A percentile compares a stretch with the other conserved stretches of the same genome.
Conservation (phyloP, 2,113 vertebrate species). For the Melierax canorus region DNA sequence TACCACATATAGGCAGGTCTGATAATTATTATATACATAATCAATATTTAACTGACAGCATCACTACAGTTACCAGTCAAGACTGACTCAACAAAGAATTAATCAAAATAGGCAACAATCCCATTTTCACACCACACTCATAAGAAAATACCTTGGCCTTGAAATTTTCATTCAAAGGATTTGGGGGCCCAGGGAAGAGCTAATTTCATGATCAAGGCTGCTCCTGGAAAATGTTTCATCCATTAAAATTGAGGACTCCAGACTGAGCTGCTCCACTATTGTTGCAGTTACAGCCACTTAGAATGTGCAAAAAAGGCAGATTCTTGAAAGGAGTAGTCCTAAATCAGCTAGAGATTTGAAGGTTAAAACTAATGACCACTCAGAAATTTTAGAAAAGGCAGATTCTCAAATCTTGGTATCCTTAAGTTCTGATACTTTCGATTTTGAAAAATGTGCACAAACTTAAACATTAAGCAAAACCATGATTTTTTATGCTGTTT, state of each 20-base stretch:
- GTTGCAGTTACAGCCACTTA: neutral
- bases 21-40: neutral
- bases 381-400: neutral
- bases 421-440: neutral
- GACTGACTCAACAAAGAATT: neutral
- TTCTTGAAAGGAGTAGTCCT: neutral
- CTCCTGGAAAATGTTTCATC: neutral
- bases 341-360: neutral
- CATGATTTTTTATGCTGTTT: neutral
- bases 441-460: neutral
- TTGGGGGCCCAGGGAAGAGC: neutral
- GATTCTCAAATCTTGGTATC: neutral
- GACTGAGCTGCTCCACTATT: neutral
- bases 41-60: neutral
- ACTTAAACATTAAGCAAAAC: neutral
- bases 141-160: neutral
- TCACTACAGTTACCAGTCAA: neutral
- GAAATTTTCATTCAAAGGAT: neutral
- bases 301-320: neutral
- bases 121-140: neutral
- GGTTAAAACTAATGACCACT: neutral
- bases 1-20: neutral
- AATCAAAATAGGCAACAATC: neutral
- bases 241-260: neutral
- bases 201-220: neutral